Conservation (phyloP, 1,140 invertebrate species). For the Polypedilum pembai region DNA sequence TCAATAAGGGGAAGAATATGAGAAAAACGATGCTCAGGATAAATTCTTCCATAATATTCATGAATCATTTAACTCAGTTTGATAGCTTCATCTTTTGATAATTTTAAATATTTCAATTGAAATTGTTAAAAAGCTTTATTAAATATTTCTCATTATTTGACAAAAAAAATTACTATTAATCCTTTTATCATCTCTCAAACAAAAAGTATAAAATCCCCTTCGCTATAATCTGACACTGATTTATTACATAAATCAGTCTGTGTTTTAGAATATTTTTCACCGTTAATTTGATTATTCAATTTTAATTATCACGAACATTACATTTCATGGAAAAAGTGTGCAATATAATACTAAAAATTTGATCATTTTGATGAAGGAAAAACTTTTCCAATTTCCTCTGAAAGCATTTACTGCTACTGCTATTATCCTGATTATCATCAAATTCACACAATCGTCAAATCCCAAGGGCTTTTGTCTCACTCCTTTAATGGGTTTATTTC, state of each 20-base stretch:
- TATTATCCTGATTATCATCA: conserved; percentile 18
- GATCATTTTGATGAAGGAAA: neutral
- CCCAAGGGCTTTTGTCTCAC: neutral
- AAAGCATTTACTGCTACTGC: conserved; percentile 17
- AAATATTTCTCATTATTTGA: too few relatives aligned
- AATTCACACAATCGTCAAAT: conserved; percentile 18
- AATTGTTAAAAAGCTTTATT: too few relatives aligned
- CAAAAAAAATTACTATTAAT: neutral
- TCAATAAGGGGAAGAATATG: too few relatives aligned
- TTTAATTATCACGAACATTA: conserved; percentile 25
- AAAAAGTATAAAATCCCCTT: neutral
- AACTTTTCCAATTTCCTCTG: neutral
- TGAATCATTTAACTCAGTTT: too few relatives aligned
- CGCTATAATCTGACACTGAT: conserved; percentile 22
- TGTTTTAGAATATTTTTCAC: neutral
- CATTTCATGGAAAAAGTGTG: neutral
- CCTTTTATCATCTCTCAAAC: neutral
- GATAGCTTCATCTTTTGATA: too few relatives aligned
- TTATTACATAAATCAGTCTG: neutral
- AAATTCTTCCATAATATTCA: too few relatives aligned
- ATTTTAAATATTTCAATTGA: too few relatives aligned
- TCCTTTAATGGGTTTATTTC: neutral
- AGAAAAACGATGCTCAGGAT: too few relatives aligned
- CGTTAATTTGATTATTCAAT: conserved; percentile 21
- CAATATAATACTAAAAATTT: neutral